phyloP scores from a whole-genome alignment of 1,140 invertebrate species.

The Pteromalus puparum region DNA sequence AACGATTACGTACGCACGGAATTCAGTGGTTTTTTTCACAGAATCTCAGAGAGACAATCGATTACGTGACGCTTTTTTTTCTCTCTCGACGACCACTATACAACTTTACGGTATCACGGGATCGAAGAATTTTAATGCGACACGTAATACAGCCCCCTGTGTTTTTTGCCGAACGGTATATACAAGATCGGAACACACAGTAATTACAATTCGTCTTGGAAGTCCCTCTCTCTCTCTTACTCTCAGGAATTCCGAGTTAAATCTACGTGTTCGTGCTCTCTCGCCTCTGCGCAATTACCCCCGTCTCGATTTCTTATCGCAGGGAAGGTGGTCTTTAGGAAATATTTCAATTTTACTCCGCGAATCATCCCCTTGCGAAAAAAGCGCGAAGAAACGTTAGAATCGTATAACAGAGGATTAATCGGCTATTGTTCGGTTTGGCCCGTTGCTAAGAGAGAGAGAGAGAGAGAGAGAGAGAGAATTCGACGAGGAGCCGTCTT shows the following conservation, averaged over 20 bases:
- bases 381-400: not conserved
- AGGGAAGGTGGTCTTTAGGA: not conserved
- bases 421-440: slow-evolving; percentile 16
- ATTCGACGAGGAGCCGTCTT: slow-evolving; percentile 24
- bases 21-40: no score
- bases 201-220: slow-evolving; percentile 29
- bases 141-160: not conserved
- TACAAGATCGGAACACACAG: not conserved
- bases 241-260: slow-evolving; percentile 9
- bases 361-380: no score
- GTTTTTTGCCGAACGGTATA: slow-evolving; percentile 6
- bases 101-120: no score
- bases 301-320: slow-evolving; percentile 1
- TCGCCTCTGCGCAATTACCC: not conserved
- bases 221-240: not conserved
- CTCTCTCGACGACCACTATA: no score
- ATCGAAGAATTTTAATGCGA: not conserved
- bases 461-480: not conserved
- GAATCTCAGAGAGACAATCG: no score
- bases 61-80: no score
- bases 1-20: no score
- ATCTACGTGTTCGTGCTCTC: slow-evolving; percentile 7
- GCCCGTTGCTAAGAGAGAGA: not conserved
- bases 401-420: not conserved
- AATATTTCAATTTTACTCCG: slow-evolving; percentile 9